phyloP scores from a whole-genome alignment of 2,797 vertebrate species.

The Acipenser oxyrinchus region DNA sequence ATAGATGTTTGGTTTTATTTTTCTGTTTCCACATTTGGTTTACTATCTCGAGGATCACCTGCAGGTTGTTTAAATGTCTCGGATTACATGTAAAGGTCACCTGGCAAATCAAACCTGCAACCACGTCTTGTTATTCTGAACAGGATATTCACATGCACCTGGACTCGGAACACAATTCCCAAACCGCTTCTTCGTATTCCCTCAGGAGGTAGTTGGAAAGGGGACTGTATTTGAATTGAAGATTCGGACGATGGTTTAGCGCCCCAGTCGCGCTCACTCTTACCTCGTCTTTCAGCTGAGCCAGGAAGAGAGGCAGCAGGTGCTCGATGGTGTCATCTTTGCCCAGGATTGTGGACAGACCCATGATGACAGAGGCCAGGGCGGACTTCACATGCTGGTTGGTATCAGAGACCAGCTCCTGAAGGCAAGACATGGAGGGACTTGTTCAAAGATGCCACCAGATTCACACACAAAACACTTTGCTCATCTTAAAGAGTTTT shows the following conservation, averaged over 20 bases:
- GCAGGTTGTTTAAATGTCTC: too few relatives aligned
- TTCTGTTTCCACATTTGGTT: too few relatives aligned
- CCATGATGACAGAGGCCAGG: slow-evolving; percentile 79
- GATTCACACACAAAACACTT: slow-evolving; percentile 4
- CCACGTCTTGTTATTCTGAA: too few relatives aligned
- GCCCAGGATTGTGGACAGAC: slow-evolving; percentile 75
- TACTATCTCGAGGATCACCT: too few relatives aligned
- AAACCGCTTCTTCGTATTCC: neutral
- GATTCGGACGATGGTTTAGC: too few relatives aligned
- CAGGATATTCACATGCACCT: too few relatives aligned
- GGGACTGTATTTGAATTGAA: neutral
- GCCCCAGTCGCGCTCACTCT: neutral
- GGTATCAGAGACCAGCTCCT: slow-evolving; percentile 78
- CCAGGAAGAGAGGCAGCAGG: slow-evolving; percentile 75
- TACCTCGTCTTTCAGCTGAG: slow-evolving; percentile 81
- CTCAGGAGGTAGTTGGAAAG: neutral
- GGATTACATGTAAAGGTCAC: too few relatives aligned
- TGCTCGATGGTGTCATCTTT: slow-evolving; percentile 82
- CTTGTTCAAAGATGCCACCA: slow-evolving; percentile 12
- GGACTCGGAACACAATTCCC: too few relatives aligned
- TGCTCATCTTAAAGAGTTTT: neutral
- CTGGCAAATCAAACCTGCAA: too few relatives aligned
- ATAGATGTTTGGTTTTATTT: too few relatives aligned
- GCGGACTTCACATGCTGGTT: slow-evolving; percentile 83
- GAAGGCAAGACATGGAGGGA: neutral